Conservation (phyloP, 1,140 invertebrate species). For the Adelges cooleyi region DNA sequence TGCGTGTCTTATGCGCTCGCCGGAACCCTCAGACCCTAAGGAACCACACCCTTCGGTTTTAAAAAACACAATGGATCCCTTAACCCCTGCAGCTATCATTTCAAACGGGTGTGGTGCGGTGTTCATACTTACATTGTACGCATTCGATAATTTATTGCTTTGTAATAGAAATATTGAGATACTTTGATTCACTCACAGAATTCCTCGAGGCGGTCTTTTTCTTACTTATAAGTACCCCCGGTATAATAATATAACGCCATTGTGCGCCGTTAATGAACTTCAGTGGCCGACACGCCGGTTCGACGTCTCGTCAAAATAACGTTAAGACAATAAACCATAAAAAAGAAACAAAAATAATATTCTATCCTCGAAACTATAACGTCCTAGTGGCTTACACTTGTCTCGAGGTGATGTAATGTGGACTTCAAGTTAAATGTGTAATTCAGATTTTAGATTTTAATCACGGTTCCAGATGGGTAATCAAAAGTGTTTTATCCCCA, state of each 20-base stretch:
- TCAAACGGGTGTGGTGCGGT: neutral
- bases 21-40: neutral
- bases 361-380: too few relatives aligned
- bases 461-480: neutral
- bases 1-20: neutral
- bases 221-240: neutral
- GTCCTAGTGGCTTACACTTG: too few relatives aligned
- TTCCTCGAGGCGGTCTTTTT: neutral
- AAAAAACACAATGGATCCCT: slow-evolving; percentile 13
- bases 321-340: neutral
- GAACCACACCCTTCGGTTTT: slow-evolving; percentile 16
- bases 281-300: neutral
- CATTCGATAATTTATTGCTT: slow-evolving; percentile 20
- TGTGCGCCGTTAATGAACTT: neutral
- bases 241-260: neutral
- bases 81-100: slow-evolving; percentile 19
- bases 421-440: too few relatives aligned
- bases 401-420: too few relatives aligned
- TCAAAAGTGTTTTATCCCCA: slow-evolving; percentile 7
- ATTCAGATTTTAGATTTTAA: slow-evolving; percentile 17
- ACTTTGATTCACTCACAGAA: neutral
- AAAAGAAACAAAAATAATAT: too few relatives aligned
- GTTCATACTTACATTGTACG: neutral
- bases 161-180: slow-evolving; percentile 7
- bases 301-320: neutral